phyloP scores from a whole-genome alignment of 2,797 vertebrate genomes.

The Muscicapa striata region DNA sequence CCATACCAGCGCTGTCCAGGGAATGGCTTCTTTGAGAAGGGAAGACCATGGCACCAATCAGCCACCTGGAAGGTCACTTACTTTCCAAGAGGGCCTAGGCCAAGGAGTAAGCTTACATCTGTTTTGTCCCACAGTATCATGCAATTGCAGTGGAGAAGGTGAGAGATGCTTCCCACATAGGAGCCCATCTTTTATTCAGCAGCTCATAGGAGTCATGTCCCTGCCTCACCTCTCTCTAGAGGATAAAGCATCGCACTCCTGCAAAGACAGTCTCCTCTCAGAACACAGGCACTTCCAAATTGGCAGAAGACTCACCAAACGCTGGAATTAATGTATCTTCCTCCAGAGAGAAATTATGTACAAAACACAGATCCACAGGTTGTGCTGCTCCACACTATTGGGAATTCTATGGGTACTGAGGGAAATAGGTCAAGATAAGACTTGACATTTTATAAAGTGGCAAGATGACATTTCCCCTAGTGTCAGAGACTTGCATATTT shows the following conservation, averaged over 20 bases:
- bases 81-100: background rate
- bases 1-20: background rate
- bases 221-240: background rate
- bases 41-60: background rate
- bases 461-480: background rate
- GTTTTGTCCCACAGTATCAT: background rate
- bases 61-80: background rate
- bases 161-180: background rate
- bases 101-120: background rate
- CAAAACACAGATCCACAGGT: background rate
- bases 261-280: background rate
- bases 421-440: background rate
- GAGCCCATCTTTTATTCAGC: background rate
- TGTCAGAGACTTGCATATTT: background rate
- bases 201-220: background rate
- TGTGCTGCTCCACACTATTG: background rate
- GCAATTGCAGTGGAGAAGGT: background rate
- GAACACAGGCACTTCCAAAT: background rate
- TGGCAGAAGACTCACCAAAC: background rate
- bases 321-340: rapidly evolving
- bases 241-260: background rate
- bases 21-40: background rate
- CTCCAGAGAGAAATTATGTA: background rate
- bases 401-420: background rate
- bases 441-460: background rate